A percentile compares a stretch with the other conserved stretches of the same genome.
Conservation (phyloP, 2,888 invertebrate species). For the Ypsolopha scabrella region DNA sequence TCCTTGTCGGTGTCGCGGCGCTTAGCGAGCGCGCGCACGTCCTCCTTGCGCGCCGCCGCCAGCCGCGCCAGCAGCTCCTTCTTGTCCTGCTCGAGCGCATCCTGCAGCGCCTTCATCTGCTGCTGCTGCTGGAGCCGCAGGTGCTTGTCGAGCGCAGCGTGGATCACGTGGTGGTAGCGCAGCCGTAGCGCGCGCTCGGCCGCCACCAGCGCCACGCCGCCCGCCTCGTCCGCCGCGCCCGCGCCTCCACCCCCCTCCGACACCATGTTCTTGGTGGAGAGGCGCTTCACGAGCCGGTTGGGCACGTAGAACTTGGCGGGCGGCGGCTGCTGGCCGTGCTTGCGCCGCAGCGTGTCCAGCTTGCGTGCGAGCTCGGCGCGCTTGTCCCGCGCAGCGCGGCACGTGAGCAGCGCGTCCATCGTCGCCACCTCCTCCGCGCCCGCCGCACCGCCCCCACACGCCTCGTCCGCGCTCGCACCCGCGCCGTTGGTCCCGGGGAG, state of each 20-base stretch:
- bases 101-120: slow-evolving; percentile 83
- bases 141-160: slow-evolving; percentile 82
- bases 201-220: slow-evolving; percentile 21
- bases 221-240: slow-evolving; percentile 45
- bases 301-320: slow-evolving; percentile 80
- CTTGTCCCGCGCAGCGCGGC: slow-evolving; percentile 87
- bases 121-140: slow-evolving; percentile 82
- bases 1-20: slow-evolving; percentile 92
- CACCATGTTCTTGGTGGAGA: slow-evolving; percentile 84
- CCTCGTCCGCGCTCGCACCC: no score
- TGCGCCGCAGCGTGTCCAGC: slow-evolving; percentile 83
- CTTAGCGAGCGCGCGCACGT: slow-evolving; percentile 88
- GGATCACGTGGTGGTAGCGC: slow-evolving; percentile 86
- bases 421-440: slow-evolving; percentile 82
- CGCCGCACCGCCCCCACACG: slow-evolving; percentile 17
- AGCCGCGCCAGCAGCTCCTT: slow-evolving; percentile 81
- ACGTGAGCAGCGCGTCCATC: slow-evolving; percentile 82
- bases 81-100: slow-evolving; percentile 42
- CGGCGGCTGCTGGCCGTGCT: slow-evolving; percentile 60
- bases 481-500: no score
- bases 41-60: slow-evolving; percentile 86
- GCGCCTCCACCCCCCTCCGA: slow-evolving; percentile 12
- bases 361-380: slow-evolving; percentile 88
- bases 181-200: slow-evolving; percentile 74
- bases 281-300: slow-evolving; percentile 79